A percentile compares a stretch with the other conserved stretches of the same genome.
Conservation (phyloP, 2,888 invertebrate genomes). For the Drosophila anomalata region DNA sequence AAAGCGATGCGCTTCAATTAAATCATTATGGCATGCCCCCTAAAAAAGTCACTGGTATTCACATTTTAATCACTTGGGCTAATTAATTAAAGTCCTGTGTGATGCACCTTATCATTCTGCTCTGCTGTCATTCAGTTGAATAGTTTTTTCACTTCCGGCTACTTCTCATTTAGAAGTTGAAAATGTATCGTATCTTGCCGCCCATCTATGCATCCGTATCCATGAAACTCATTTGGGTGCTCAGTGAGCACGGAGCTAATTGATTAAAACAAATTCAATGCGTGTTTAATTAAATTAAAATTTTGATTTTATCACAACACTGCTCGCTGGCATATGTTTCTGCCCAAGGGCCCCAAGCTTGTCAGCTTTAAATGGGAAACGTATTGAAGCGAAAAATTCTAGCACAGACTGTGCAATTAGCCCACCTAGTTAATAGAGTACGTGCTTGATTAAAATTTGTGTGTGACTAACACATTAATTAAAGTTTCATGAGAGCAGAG, state of each 20-base stretch:
- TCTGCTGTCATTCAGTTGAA: constrained; percentile 21
- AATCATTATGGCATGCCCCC: constrained; percentile 1
- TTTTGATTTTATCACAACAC: constrained; percentile 65
- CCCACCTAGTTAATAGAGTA: constrained; percentile 40
- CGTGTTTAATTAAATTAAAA: constrained; percentile 69
- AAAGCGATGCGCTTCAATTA: constrained; percentile 4
- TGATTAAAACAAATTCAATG: constrained; percentile 60
- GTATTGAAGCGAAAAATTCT: constrained; percentile 1
- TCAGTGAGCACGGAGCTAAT: constrained; percentile 55
- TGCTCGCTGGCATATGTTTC: constrained; percentile 37
- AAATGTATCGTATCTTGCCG: constrained; percentile 3
- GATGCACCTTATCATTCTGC: constrained; percentile 3
- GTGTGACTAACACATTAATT: constrained; percentile 46
- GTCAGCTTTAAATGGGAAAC: constrained; percentile 16
- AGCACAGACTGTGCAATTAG: constrained; percentile 6
- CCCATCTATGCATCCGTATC: constrained; percentile 34
- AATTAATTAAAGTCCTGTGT: constrained; percentile 12
- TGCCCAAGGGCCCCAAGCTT: constrained; percentile 4
- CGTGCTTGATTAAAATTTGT: constrained; percentile 39
- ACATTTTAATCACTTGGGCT: constrained; percentile 28
- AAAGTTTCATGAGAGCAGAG: constrained; percentile 44
- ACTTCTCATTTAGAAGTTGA: constrained; percentile 7
- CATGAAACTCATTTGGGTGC: constrained; percentile 46
- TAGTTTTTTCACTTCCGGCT: constrained; percentile 6
- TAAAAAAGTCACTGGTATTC: constrained; percentile 17